Evolutionary conservation across 2,888 invertebrate genomes (phyloP).

Genomic region (Gasteruption jaculator): DNA sequence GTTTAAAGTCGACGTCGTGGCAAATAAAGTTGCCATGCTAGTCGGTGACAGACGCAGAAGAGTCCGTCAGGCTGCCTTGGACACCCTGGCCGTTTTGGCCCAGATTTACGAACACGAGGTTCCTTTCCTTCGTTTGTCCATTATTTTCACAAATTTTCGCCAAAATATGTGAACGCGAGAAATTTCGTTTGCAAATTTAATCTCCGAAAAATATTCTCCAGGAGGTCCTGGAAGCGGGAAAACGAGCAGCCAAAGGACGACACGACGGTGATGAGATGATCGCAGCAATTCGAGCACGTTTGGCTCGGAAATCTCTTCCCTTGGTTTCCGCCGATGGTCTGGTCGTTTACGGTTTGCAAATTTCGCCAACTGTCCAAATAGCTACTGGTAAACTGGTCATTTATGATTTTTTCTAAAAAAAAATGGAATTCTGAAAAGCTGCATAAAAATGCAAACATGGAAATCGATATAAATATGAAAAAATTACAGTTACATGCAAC

Average conservation of each 20-base stretch:
- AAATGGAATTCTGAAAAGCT: too few species aligned
- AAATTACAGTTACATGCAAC: too few species aligned
- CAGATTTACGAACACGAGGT: constrained; percentile 57
- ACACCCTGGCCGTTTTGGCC: constrained; percentile 73
- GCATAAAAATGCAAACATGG: too few species aligned
- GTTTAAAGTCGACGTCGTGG: constrained; percentile 41
- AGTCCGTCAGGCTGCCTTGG: constrained; percentile 74
- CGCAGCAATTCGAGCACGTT: constrained; percentile 68
- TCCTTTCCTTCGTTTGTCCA: constrained; percentile 4
- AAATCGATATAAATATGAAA: too few species aligned
- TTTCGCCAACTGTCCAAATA: constrained; percentile 51
- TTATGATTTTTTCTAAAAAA: neutral
- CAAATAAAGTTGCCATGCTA: constrained; percentile 39
- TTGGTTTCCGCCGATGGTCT: constrained; percentile 67
- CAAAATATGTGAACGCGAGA: constrained; percentile 1
- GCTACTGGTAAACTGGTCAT: constrained; percentile 37
- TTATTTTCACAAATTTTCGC: neutral
- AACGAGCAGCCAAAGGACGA: constrained; percentile 56
- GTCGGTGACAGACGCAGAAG: constrained; percentile 63
- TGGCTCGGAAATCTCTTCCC: constrained; percentile 72
- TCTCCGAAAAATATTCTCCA: constrained; percentile 14
- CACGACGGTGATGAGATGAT: constrained; percentile 57
- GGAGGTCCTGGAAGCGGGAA: constrained; percentile 61
- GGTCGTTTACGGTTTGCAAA: constrained; percentile 69
- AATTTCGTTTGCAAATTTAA: constrained; percentile 1